phyloP scores from a whole-genome alignment of 2,888 invertebrate species.

The Norana najaformis region DNA sequence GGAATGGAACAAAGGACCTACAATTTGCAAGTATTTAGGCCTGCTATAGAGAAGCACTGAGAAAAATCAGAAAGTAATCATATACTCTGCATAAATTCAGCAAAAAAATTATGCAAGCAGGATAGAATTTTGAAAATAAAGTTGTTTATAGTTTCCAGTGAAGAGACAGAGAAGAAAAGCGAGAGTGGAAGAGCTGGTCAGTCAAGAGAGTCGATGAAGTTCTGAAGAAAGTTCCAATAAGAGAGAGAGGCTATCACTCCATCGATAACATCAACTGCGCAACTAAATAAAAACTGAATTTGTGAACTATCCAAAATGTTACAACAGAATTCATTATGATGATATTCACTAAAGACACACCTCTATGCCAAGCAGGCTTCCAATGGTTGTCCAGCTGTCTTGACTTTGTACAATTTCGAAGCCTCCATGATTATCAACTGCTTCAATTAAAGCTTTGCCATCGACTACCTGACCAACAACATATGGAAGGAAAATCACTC shows the following conservation, averaged over 20 bases:
- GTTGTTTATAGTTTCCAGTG: too few relatives aligned
- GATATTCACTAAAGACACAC: neutral
- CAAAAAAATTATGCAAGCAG: neutral
- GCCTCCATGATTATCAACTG: neutral
- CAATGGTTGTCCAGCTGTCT: conserved; percentile 1
- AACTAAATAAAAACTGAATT: neutral
- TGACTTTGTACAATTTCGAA: neutral
- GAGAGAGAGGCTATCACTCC: neutral
- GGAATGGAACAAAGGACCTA: neutral
- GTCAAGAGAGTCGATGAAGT: too few relatives aligned
- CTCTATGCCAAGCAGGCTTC: neutral
- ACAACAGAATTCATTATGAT: neutral
- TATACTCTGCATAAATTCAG: neutral
- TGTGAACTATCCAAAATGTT: too few relatives aligned
- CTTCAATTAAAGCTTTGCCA: conserved; percentile 4
- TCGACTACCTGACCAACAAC: neutral
- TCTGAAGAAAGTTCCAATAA: too few relatives aligned
- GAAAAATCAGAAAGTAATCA: neutral
- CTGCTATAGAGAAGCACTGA: neutral
- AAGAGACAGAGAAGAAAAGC: too few relatives aligned
- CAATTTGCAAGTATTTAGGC: neutral
- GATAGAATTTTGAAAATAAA: too few relatives aligned
- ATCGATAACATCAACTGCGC: neutral
- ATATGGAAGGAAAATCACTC: neutral
- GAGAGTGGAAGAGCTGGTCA: too few relatives aligned